Conservation (phyloP, 2,113 vertebrate genomes). For the Halichoeres trimaculatus region DNA sequence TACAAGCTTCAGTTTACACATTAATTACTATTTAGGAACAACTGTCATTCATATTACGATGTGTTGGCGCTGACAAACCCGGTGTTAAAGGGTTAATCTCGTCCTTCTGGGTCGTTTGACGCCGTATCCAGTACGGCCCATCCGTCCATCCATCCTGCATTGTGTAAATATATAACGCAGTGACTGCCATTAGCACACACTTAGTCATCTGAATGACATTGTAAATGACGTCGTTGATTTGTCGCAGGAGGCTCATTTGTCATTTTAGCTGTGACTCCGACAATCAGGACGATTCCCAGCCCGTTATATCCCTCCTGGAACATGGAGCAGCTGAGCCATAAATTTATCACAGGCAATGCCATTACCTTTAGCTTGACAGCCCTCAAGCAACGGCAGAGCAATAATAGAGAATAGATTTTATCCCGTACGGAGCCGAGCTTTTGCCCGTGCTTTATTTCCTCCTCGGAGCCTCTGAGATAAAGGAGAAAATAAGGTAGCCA, state of each 20-base stretch:
- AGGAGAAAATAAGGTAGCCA: constrained; percentile 70
- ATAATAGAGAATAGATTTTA: constrained; percentile 84
- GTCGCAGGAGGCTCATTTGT: constrained; percentile 68
- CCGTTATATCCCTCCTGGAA: constrained; percentile 68
- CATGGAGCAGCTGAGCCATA: constrained; percentile 66
- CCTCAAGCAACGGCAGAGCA: constrained; percentile 76
- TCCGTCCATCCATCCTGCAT: constrained; percentile 2
- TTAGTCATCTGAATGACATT: constrained; percentile 68
- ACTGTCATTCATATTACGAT: too few relatives aligned
- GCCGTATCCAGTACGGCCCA: background rate
- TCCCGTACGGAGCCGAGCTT: constrained; percentile 74
- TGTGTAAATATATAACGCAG: constrained; percentile 54
- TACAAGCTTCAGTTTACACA: too few relatives aligned
- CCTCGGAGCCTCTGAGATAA: constrained; percentile 76
- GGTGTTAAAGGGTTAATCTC: too few relatives aligned
- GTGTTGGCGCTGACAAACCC: too few relatives aligned
- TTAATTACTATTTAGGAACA: too few relatives aligned
- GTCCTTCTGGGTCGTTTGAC: constrained; percentile 20
- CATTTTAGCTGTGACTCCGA: constrained; percentile 71
- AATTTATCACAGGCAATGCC: constrained; percentile 80
- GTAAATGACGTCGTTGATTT: constrained; percentile 74
- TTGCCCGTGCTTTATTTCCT: constrained; percentile 76
- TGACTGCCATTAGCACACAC: constrained; percentile 43
- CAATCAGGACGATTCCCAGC: constrained; percentile 72
- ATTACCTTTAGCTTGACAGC: constrained; percentile 80